Evolutionary conservation across 2,113 vertebrate genomes (phyloP).

Genomic region (Xiphophorus couchianus): DNA sequence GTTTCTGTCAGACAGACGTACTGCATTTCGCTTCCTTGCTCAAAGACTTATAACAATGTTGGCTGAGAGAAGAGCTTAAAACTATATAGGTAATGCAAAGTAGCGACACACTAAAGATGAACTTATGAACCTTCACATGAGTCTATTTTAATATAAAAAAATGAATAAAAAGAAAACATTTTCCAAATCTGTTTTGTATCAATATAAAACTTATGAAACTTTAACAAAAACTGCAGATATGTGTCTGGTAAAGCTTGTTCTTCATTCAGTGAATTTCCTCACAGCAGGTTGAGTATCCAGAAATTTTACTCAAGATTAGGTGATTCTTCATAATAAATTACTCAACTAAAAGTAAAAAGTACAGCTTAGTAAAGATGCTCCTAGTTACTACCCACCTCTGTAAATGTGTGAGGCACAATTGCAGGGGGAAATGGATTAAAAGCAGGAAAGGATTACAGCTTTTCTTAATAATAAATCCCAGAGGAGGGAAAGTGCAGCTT

Average conservation of each 20-base stretch:
- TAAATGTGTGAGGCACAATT: neutral
- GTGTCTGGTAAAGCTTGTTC: too few species aligned
- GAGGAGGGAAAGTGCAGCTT: constrained; percentile 23
- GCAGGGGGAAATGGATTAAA: neutral
- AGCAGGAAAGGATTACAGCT: constrained; percentile 25
- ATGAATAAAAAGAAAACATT: too few species aligned
- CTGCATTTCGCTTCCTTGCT: constrained; percentile 5
- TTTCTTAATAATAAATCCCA: constrained; percentile 47
- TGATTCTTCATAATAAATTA: too few species aligned
- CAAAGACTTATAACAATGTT: neutral
- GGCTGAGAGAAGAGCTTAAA: constrained; percentile 1
- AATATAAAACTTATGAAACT: too few species aligned
- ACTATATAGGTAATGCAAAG: neutral
- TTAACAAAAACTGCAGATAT: too few species aligned
- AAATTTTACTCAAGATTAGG: too few species aligned
- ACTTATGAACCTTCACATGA: constrained; percentile 12
- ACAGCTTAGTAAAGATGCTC: too few species aligned
- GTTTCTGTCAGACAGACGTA: neutral
- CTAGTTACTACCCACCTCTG: too few species aligned
- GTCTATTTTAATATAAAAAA: neutral
- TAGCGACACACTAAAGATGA: constrained; percentile 7
- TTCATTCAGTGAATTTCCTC: too few species aligned
- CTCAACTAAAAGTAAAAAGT: too few species aligned
- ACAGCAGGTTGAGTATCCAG: too few species aligned
- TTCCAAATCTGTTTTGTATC: too few species aligned